These are phyloP conservation scores for Poecilia latipinna DNA, from an alignment of 2,113 vertebrate genomes.

Conservation along the genomic window DNA sequence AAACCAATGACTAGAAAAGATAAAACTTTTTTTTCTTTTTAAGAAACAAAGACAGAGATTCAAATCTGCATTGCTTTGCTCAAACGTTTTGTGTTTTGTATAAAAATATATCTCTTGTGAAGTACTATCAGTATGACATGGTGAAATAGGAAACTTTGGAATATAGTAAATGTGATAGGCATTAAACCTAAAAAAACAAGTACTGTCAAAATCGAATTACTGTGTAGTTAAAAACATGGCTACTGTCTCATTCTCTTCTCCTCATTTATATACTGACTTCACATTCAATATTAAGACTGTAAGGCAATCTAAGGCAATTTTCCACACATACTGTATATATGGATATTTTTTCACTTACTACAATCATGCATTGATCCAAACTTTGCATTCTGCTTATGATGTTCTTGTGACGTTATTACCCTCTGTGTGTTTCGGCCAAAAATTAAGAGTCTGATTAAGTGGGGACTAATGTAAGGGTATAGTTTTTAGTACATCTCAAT, in stretches of 20 bases:
- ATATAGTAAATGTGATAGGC: conserved; percentile 21
- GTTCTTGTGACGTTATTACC: conserved; percentile 12
- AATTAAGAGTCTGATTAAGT: neutral
- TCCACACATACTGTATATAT: conserved; percentile 4
- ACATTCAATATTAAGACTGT: neutral
- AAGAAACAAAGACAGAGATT: conserved; percentile 41
- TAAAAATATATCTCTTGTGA: conserved; percentile 49
- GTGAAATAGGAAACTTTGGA: conserved; percentile 32
- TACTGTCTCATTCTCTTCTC: conserved; percentile 27
- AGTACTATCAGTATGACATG: conserved; percentile 25
- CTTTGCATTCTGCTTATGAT: conserved; percentile 28
- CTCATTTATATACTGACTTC: neutral
- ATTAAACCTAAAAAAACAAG: conserved; percentile 30
- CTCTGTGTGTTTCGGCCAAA: conserved; percentile 14
- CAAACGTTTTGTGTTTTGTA: conserved; percentile 13
- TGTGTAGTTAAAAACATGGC: conserved; percentile 13
- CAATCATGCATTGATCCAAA: conserved; percentile 15
- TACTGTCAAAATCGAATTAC: conserved; percentile 10
- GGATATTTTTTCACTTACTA: conserved; percentile 16
- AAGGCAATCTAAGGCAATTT: conserved; percentile 21
- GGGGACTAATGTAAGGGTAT: neutral
- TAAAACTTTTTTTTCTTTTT: neutral
- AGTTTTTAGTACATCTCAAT: neutral
- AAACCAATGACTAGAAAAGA: neutral
- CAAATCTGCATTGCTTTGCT: conserved; percentile 51